phyloP scores from a whole-genome alignment of 2,113 vertebrate genomes.

The Antigone vipio region DNA sequence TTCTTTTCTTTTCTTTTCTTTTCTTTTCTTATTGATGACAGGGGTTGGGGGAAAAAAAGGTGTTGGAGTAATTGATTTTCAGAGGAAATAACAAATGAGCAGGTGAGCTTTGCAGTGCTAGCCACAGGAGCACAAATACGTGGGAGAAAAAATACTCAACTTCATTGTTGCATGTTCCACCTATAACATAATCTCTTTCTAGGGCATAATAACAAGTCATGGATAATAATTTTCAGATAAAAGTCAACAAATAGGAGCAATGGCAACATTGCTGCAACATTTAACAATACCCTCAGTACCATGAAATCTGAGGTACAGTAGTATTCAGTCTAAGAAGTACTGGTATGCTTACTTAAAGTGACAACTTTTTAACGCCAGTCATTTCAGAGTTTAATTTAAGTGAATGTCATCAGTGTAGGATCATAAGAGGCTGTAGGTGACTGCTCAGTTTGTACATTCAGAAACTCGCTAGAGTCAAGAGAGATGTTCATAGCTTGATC shows the following conservation, averaged over 20 bases:
- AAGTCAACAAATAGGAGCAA: not conserved
- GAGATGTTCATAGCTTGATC: not conserved
- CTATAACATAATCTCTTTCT: not conserved
- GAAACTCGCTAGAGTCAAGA: not conserved
- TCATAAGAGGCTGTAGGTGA: not conserved
- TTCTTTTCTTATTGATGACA: not conserved
- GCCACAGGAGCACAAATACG: not conserved
- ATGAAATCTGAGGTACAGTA: not conserved
- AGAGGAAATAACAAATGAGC: not conserved
- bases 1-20: not conserved
- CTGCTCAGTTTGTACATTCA: not conserved
- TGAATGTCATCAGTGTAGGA: not conserved
- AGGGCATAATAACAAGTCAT: not conserved
- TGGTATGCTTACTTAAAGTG: not conserved
- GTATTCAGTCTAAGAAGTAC: not conserved
- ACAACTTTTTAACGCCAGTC: not conserved
- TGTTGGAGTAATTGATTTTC: not conserved
- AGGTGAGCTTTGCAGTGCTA: not conserved
- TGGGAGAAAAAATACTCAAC: not conserved
- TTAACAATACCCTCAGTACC: not conserved
- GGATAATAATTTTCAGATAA: not conserved
- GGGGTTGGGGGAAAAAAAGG: rapidly evolving
- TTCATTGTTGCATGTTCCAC: not conserved
- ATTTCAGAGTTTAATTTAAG: not conserved
- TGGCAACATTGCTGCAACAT: not conserved